Base-by-base conservation (phyloP, 2,113 vertebrate genomes). In the Podarcis cretensis region DNA sequence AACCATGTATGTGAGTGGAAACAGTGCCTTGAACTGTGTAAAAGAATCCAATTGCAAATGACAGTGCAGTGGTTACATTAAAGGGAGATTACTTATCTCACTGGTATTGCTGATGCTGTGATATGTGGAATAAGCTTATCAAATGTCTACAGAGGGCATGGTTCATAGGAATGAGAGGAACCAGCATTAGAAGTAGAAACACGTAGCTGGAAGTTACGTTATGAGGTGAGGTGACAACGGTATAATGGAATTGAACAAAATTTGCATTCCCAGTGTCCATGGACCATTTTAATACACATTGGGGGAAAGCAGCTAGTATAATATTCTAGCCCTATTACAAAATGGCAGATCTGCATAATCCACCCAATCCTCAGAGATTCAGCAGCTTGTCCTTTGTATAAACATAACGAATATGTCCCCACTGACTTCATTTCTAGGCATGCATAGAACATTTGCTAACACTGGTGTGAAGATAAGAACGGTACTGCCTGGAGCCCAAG, bases 31-130 rank as follows among this genome's bases (percentile, higher is more conserved):
- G 23, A 88, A 81, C 27, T 16, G 5, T 14, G 74, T 68, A 23
- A 74, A 89, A 90, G 43, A 18, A 3, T 87, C 81, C 63, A 71
- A 35, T 91, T 76, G 0, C 8, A 84, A 87, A 27, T 48, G 69
- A 57, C 37, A 88, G 83, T 21, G 32, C 16, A 65, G 71, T 73
- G 85, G 23, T 71, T 69, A 37, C 65, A 40, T 37, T 32, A 81
- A 85, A 77, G 0, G 43, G 37, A 65, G 78, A 18, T 71, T 84
- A 59, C 35, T 83, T 83, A 43, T 83, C 80, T n/a, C 32, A 7
- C 40, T 27, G 63, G 69, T 73, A 20, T 81, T 87, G n/a, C 82
- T 89, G 73, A 84, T 84, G 65, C 40, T 89, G 32, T 37, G 81
- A 54, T n/a, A 85, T 74, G 6, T 21, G 32, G 35, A 84, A 65